Percentiles rank a stretch among this genome's conserved stretches.
Conservation (phyloP, 2,797 vertebrate species). For the Trichosurus vulpecula region DNA sequence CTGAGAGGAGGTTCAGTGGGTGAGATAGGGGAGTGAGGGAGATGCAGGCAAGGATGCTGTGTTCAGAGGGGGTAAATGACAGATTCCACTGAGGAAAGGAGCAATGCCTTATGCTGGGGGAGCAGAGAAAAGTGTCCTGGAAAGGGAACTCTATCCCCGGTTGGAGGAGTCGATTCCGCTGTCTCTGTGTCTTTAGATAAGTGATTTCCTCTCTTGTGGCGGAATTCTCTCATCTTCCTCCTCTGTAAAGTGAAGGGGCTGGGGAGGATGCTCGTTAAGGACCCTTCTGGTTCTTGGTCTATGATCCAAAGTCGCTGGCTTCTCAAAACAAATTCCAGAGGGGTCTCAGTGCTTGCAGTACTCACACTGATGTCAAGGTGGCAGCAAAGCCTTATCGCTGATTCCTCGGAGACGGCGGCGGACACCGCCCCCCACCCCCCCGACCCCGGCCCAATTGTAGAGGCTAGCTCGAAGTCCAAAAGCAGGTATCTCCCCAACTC, state of each 20-base stretch:
- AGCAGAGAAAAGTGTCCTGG: neutral
- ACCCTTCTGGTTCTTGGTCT: neutral
- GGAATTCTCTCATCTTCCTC: neutral
- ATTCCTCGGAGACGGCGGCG: neutral
- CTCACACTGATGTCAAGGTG: slow-evolving; percentile 54
- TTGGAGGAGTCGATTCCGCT: neutral
- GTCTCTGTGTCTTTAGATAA: neutral
- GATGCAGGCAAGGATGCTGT: neutral
- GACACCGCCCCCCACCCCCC: neutral
- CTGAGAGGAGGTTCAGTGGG: neutral
- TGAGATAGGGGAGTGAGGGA: neutral
- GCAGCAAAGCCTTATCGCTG: slow-evolving; percentile 50
- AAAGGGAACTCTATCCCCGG: neutral
- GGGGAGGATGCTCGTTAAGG: neutral
- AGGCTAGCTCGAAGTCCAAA: neutral
- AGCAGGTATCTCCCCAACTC: neutral
- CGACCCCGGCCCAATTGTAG: rapidly evolving
- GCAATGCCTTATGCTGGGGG: too few species aligned
- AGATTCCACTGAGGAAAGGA: neutral
- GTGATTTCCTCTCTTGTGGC: neutral
- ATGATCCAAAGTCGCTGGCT: neutral
- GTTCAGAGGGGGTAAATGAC: neutral
- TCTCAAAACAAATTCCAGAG: neutral
- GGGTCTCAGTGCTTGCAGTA: slow-evolving; percentile 29
- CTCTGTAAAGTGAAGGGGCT: neutral